phyloP scores from a whole-genome alignment of 2,797 vertebrate genomes.

The Allobates femoralis region DNA sequence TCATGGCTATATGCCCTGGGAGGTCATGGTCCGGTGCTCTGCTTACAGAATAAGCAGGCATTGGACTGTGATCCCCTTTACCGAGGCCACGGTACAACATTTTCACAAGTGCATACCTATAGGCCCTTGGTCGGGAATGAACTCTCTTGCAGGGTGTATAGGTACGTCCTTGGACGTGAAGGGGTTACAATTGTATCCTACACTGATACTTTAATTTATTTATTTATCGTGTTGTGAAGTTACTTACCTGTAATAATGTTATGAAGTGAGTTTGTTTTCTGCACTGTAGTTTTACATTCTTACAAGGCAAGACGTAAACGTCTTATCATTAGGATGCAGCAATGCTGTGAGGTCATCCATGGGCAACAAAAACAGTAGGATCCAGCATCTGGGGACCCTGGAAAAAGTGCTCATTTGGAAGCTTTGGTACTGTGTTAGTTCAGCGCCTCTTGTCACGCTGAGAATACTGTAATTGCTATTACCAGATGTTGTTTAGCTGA shows the following conservation, averaged over 20 bases:
- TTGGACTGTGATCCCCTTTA: no score
- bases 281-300: not conserved
- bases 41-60: no score
- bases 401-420: constrained; percentile 4
- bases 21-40: no score
- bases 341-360: not conserved
- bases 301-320: not conserved
- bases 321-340: not conserved
- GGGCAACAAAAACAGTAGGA: not conserved
- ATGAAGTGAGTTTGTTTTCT: not conserved
- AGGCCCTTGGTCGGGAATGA: no score
- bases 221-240: not conserved
- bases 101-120: no score
- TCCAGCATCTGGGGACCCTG: not conserved
- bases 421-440: not conserved
- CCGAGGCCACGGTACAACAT: no score
- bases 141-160: no score
- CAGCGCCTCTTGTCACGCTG: not conserved
- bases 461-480: not conserved
- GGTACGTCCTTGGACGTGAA: no score
- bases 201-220: not conserved
- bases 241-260: not conserved
- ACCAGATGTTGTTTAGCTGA: constrained; percentile 9
- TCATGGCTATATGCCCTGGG: no score
- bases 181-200: not conserved